Evolutionary conservation across 2,888 invertebrate genomes (phyloP).

Genomic region (Hyppa rectilinea): DNA sequence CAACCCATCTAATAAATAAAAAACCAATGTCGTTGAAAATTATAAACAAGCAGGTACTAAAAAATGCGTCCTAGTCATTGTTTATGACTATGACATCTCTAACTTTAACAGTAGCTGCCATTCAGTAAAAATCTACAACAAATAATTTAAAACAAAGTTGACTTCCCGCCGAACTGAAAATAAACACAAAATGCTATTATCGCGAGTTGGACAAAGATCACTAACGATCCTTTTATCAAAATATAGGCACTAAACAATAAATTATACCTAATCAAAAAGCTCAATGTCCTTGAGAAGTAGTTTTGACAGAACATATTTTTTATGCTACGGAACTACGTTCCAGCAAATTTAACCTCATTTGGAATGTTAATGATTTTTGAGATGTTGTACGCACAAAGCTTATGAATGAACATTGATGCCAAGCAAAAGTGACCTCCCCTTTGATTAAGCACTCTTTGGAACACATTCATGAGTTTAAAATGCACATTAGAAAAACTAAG

Average conservation of each 20-base stretch:
- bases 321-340: constrained; percentile 1
- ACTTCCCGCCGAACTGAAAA: constrained; percentile 42
- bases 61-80: background rate
- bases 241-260: background rate
- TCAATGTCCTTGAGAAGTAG: constrained; percentile 45
- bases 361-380: constrained; percentile 48
- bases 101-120: too few relatives aligned
- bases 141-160: constrained; percentile 20
- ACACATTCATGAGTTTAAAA: background rate
- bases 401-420: constrained; percentile 45
- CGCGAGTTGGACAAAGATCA: constrained; percentile 26
- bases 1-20: constrained; percentile 6
- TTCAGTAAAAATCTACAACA: background rate
- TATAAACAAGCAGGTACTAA: background rate
- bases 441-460: background rate
- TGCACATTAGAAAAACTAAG: background rate
- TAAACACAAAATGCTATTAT: constrained; percentile 26
- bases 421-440: constrained; percentile 6
- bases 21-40: background rate
- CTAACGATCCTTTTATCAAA: background rate
- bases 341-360: constrained; percentile 33
- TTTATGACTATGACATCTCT: too few relatives aligned
- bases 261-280: constrained; percentile 10
- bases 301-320: constrained; percentile 28
- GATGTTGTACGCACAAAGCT: constrained; percentile 43